Conservation (phyloP, 23 tunicate genomes). For the Styela clava region DNA sequence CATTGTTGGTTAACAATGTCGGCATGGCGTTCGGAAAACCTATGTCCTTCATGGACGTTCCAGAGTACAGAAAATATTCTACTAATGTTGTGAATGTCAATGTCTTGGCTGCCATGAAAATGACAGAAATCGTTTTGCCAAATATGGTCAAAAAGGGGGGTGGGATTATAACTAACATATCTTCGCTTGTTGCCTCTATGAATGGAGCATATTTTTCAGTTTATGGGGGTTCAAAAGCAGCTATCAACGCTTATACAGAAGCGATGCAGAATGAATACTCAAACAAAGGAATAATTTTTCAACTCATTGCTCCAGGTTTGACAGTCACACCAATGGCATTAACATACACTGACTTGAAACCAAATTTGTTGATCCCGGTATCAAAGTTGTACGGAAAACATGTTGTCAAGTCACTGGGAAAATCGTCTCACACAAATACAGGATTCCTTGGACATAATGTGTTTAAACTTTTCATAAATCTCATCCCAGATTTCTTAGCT, state of each 20-base stretch:
- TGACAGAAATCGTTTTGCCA: slow-evolving; percentile 22
- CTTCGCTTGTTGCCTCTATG: slow-evolving; percentile 2
- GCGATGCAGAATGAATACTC: background rate
- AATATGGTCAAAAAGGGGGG: slow-evolving; percentile 7
- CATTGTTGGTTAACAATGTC: slow-evolving; percentile 35
- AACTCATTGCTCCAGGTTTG: slow-evolving; percentile 21
- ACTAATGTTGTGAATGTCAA: slow-evolving; percentile 15
- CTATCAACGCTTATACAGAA: slow-evolving; percentile 1
- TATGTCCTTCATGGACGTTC: background rate
- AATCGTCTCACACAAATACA: slow-evolving; percentile 16
- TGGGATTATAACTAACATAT: slow-evolving; percentile 9
- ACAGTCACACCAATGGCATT: slow-evolving; percentile 3
- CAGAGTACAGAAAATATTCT: background rate
- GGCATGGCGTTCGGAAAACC: background rate
- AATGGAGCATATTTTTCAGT: background rate
- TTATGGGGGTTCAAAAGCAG: slow-evolving; percentile 19
- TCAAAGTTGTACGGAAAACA: slow-evolving; percentile 14
- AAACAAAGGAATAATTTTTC: slow-evolving; percentile 3
- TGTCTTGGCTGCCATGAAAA: background rate
- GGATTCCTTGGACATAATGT: slow-evolving; percentile 20
- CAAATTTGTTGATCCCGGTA: slow-evolving; percentile 22
- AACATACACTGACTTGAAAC: background rate
- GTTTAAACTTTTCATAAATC: background rate
- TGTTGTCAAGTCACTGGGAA: slow-evolving; percentile 3
- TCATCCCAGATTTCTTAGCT: slow-evolving; percentile 4